Evolutionary conservation across 1,140 invertebrate species (phyloP).

Genomic region (Neodiprion pinetum): DNA sequence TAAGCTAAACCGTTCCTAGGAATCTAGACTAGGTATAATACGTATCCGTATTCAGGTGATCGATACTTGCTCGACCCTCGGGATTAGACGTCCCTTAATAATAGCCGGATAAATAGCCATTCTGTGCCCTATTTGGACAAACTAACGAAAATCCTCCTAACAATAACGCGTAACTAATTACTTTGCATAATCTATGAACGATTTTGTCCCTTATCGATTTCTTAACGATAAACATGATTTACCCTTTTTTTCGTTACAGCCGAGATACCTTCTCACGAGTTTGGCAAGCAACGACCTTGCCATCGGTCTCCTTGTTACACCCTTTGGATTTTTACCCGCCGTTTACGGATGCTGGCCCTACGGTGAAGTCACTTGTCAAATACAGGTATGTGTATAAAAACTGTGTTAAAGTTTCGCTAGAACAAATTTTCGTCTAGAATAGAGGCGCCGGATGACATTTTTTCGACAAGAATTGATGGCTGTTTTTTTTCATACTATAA

Average conservation of each 20-base stretch:
- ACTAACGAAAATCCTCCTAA: too few relatives aligned
- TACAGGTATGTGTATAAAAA: slow-evolving; percentile 71
- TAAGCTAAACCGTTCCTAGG: background rate
- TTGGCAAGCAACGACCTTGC: slow-evolving; percentile 84
- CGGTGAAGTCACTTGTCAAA: slow-evolving; percentile 86
- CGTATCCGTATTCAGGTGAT: background rate
- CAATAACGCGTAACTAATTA: too few relatives aligned
- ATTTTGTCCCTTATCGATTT: background rate
- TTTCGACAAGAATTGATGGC: too few relatives aligned
- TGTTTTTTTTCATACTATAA: too few relatives aligned
- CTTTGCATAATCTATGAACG: background rate
- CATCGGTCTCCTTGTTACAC: slow-evolving; percentile 82
- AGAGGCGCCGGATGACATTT: too few relatives aligned
- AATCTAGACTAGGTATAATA: background rate
- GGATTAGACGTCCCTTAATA: background rate
- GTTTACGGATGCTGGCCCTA: slow-evolving; percentile 88
- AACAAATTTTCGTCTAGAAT: too few relatives aligned
- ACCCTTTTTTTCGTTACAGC: slow-evolving; percentile 67
- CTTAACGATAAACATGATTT: background rate
- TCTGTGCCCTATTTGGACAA: too few relatives aligned
- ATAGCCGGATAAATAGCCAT: background rate
- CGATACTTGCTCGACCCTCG: background rate
- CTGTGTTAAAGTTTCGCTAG: too few relatives aligned
- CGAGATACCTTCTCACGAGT: slow-evolving; percentile 82
- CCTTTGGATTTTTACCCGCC: slow-evolving; percentile 80